Evolutionary conservation across 2,113 vertebrate species (phyloP).

Genomic region (Grammomys dolichurus): DNA sequence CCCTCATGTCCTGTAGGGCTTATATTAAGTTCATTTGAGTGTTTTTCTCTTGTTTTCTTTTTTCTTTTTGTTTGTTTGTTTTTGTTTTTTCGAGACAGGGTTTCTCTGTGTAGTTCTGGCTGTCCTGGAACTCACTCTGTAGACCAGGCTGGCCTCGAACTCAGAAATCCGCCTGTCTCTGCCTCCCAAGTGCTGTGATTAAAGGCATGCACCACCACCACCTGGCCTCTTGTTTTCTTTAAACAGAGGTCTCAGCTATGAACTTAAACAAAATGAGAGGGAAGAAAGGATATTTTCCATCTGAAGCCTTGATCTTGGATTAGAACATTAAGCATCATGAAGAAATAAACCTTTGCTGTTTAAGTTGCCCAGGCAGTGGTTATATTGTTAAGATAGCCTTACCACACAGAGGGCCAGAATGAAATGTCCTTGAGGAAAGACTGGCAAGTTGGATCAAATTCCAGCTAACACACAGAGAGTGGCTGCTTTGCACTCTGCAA

Average conservation of each 20-base stretch:
- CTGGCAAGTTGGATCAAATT: background rate
- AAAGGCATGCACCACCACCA: too few relatives aligned
- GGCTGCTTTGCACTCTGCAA: background rate
- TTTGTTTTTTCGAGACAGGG: too few relatives aligned
- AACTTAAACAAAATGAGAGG: background rate
- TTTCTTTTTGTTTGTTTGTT: too few relatives aligned
- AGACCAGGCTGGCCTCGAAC: too few relatives aligned
- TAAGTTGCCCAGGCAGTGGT: background rate
- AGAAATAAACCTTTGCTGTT: background rate
- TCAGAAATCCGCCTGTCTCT: too few relatives aligned
- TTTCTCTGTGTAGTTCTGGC: too few relatives aligned
- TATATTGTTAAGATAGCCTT: background rate
- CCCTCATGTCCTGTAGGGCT: background rate
- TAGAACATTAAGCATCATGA: background rate
- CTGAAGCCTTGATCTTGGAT: background rate
- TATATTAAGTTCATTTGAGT: background rate
- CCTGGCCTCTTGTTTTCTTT: background rate
- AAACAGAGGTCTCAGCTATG: background rate
- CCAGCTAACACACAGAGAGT: background rate
- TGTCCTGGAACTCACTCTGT: too few relatives aligned
- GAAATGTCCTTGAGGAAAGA: background rate
- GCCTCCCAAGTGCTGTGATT: too few relatives aligned
- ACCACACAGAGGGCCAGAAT: background rate
- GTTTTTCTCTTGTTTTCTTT: background rate
- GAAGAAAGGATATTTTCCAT: background rate